phyloP scores from a whole-genome alignment of 2,113 vertebrate species.

The Cephalopterus ornatus region DNA sequence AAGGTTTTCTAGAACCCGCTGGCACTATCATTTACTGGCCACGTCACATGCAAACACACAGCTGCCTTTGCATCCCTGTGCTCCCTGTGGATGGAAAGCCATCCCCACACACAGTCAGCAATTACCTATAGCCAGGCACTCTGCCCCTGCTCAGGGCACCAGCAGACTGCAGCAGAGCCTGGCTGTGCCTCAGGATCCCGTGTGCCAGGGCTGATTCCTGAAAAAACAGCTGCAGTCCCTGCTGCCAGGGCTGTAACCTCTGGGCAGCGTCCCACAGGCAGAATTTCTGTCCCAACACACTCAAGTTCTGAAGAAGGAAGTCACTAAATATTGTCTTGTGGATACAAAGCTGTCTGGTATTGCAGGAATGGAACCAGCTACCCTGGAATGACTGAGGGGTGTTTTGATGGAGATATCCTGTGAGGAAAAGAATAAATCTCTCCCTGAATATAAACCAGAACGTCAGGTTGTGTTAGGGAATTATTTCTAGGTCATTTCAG shows the following conservation, averaged over 20 bases:
- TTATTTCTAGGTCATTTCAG: constrained; percentile 40
- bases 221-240: background rate
- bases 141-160: background rate
- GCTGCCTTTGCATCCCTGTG: rapidly evolving
- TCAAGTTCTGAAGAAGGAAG: background rate
- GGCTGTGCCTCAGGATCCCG: background rate
- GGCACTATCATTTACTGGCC: background rate
- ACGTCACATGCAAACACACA: background rate
- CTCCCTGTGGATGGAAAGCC: background rate
- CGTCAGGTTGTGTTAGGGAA: background rate
- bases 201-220: background rate
- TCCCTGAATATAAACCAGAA: background rate
- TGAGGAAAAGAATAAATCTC: background rate
- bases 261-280: rapidly evolving
- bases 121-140: background rate
- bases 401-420: background rate
- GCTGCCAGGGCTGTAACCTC: rapidly evolving
- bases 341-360: background rate
- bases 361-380: background rate
- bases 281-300: background rate
- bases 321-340: background rate
- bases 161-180: background rate
- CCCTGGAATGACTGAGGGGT: background rate
- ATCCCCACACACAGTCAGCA: background rate
- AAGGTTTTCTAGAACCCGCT: background rate